phyloP scores from a whole-genome alignment of 2,888 invertebrate species.

The Zygothrica quintamaculata region DNA sequence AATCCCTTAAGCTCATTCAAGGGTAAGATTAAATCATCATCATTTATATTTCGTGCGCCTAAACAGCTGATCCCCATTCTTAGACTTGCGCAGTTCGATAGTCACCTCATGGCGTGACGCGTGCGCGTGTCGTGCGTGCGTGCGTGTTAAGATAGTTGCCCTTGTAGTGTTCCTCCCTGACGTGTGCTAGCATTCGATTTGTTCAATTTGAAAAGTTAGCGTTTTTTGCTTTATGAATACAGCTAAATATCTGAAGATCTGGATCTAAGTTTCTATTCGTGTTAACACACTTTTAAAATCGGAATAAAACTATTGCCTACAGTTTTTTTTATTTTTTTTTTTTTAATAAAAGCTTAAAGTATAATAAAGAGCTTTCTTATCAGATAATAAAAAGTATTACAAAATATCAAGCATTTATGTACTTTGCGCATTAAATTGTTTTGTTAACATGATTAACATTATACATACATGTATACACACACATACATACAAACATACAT shows the following conservation, averaged over 20 bases:
- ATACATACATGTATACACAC: slow-evolving; percentile 14
- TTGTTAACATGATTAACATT: no score
- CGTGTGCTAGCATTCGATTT: slow-evolving; percentile 85
- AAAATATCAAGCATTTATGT: no score
- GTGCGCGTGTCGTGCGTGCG: slow-evolving; percentile 90
- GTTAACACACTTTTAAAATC: slow-evolving; percentile 49
- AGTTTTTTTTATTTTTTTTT: no score
- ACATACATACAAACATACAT: neutral
- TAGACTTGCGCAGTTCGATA: slow-evolving; percentile 95
- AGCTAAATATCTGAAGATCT: slow-evolving; percentile 22
- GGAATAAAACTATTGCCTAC: no score
- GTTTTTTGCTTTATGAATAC: slow-evolving; percentile 1
- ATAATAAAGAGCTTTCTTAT: no score
- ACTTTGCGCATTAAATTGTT: no score
- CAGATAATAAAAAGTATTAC: no score
- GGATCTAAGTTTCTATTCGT: slow-evolving; percentile 22
- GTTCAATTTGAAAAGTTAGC: slow-evolving; percentile 54
- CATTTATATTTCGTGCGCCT: slow-evolving; percentile 94
- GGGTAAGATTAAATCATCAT: slow-evolving; percentile 85
- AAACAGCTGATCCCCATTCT: slow-evolving; percentile 96
- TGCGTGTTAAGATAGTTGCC: slow-evolving; percentile 90
- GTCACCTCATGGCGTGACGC: slow-evolving; percentile 94
- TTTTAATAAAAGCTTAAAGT: no score
- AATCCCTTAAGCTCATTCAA: slow-evolving; percentile 85
- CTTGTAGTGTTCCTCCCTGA: slow-evolving; percentile 90